Evolutionary conservation across 2,888 invertebrate genomes (phyloP).

Genomic region (Ceramica pisi): DNA sequence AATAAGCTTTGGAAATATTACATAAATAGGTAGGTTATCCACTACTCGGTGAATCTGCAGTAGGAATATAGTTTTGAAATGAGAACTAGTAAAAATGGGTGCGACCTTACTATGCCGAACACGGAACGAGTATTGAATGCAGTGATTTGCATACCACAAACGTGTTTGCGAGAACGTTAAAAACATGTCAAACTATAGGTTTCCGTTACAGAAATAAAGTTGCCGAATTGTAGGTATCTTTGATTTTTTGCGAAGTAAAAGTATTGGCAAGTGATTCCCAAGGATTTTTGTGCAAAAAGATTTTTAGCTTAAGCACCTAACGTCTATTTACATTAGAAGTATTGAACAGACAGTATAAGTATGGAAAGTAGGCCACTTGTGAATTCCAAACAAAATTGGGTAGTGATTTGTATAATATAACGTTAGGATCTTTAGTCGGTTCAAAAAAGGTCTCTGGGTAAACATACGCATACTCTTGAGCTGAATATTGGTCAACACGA

Average conservation of each 20-base stretch:
- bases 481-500: constrained; percentile 47
- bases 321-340: constrained; percentile 36
- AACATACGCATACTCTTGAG: constrained; percentile 36
- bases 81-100: constrained; percentile 33
- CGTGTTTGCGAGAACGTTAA: constrained; percentile 56
- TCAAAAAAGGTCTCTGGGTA: constrained; percentile 48
- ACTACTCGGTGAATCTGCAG: constrained; percentile 3
- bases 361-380: constrained; percentile 40
- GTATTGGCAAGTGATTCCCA: background rate
- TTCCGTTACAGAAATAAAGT: constrained; percentile 26
- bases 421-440: constrained; percentile 41
- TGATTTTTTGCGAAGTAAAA: background rate
- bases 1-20: background rate
- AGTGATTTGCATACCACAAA: constrained; percentile 52
- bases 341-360: constrained; percentile 24
- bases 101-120: constrained; percentile 48
- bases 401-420: constrained; percentile 59
- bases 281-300: background rate
- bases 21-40: background rate
- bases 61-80: constrained; percentile 30
- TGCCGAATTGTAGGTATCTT: background rate
- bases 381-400: constrained; percentile 41
- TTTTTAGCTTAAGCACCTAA: background rate
- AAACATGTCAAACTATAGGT: constrained; percentile 30
- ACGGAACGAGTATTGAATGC: constrained; percentile 54